These are phyloP conservation scores for Oxyteleia sp. DNA, from an alignment of 2,888 invertebrate genomes.

Conservation along the genomic window DNA sequence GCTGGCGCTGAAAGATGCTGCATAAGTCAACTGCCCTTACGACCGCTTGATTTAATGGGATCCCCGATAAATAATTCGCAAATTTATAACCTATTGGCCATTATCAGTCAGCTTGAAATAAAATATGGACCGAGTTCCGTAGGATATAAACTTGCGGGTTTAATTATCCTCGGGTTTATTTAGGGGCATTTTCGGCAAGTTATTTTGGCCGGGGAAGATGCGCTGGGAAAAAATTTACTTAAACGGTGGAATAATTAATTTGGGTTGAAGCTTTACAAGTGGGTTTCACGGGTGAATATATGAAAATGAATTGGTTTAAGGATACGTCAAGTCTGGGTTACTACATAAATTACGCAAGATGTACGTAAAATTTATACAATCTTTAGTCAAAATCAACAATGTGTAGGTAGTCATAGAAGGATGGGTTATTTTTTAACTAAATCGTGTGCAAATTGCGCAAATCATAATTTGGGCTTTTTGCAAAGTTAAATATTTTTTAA, in stretches of 20 bases:
- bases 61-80: slow-evolving; percentile 71
- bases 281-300: neutral
- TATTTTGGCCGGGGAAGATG: slow-evolving; percentile 18
- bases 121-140: slow-evolving; percentile 51
- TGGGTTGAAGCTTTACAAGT: neutral
- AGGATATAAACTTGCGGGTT: slow-evolving; percentile 27
- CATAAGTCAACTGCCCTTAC: slow-evolving; percentile 63
- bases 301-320: neutral
- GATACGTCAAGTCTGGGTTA: no score
- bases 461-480: no score
- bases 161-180: slow-evolving; percentile 51
- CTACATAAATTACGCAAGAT: no score
- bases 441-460: no score
- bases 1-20: slow-evolving; percentile 71
- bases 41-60: slow-evolving; percentile 64
- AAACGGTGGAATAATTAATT: slow-evolving; percentile 3
- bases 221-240: slow-evolving; percentile 15
- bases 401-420: no score
- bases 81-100: slow-evolving; percentile 71
- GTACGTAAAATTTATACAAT: no score
- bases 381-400: no score
- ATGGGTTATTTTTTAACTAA: no score
- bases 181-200: slow-evolving; percentile 37
- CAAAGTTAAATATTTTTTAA: no score
- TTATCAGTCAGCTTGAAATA: slow-evolving; percentile 64